These are phyloP conservation scores for Thalassarche chlororhynchos DNA, from an alignment of 2,113 vertebrate species.

Conservation along the genomic window DNA sequence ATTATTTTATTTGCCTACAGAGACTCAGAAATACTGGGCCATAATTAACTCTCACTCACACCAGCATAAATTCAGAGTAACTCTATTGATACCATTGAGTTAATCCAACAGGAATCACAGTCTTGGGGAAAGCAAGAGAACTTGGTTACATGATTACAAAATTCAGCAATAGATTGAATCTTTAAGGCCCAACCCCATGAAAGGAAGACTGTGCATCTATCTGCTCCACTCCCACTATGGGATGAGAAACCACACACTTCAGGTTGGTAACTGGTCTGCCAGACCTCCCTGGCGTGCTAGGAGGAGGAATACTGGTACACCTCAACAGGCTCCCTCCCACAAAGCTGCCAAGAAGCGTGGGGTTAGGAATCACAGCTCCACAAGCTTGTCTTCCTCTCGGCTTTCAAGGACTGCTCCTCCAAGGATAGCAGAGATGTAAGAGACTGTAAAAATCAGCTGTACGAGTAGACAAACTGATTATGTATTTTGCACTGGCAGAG, in stretches of 20 bases:
- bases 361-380: not conserved
- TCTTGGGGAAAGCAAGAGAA: not conserved
- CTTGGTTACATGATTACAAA: not conserved
- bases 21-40: not conserved
- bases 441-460: not conserved
- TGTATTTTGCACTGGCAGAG: not conserved
- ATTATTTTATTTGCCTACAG: not conserved
- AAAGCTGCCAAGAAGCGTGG: not conserved
- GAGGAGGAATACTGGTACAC: not conserved
- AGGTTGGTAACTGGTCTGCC: not conserved
- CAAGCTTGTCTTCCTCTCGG: not conserved
- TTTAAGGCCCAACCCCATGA: not conserved
- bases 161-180: not conserved
- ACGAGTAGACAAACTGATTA: not conserved
- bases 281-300: not conserved
- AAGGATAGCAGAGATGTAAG: not conserved
- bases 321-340: not conserved
- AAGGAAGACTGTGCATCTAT: not conserved
- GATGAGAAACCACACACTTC: accelerated
- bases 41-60: not conserved
- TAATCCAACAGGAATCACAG: not conserved
- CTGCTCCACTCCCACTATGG: not conserved
- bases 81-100: not conserved
- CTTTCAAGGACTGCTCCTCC: not conserved
- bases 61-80: not conserved